Percentiles rank a stretch among this genome's conserved stretches.
Conservation (phyloP, 2,888 invertebrate genomes). For the Phymatocera aterrima region DNA sequence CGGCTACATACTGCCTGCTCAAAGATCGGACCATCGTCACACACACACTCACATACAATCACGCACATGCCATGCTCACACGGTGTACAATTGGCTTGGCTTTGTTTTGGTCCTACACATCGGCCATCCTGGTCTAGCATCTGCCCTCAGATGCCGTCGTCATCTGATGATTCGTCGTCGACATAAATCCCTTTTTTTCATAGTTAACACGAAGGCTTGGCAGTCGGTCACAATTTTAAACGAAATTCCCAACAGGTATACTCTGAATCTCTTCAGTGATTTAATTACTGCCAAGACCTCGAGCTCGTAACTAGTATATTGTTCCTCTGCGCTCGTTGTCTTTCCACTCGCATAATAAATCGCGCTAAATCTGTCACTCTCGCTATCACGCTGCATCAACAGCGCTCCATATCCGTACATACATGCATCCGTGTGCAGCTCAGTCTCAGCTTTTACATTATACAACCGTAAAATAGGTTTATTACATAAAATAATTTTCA, state of each 20-base stretch:
- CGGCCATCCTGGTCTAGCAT: too few species aligned
- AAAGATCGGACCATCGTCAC: too few species aligned
- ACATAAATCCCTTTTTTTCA: conserved; percentile 37
- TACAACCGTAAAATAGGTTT: conserved; percentile 50
- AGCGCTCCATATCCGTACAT: conserved; percentile 60
- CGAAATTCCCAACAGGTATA: conserved; percentile 11
- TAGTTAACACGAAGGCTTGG: conserved; percentile 52
- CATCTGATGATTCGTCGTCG: too few species aligned
- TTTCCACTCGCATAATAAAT: conserved; percentile 56
- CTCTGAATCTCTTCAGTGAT: not conserved
- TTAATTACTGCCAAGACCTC: conserved; percentile 42
- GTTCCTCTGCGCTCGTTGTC: conserved; percentile 48
- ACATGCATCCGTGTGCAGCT: conserved; percentile 57
- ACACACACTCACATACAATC: too few species aligned
- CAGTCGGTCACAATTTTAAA: conserved; percentile 45
- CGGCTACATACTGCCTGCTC: too few species aligned
- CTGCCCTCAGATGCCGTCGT: too few species aligned
- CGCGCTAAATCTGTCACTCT: conserved; percentile 57
- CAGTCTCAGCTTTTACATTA: conserved; percentile 47
- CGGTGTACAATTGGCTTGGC: too few species aligned
- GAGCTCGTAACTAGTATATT: conserved; percentile 54
- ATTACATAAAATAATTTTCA: conserved; percentile 40
- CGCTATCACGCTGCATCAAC: conserved; percentile 56
- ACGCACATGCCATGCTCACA: too few species aligned
- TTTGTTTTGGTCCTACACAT: too few species aligned